These are phyloP conservation scores for Ascidia mentula DNA, from an alignment of 23 tunicate genomes.

Conservation along the genomic window DNA sequence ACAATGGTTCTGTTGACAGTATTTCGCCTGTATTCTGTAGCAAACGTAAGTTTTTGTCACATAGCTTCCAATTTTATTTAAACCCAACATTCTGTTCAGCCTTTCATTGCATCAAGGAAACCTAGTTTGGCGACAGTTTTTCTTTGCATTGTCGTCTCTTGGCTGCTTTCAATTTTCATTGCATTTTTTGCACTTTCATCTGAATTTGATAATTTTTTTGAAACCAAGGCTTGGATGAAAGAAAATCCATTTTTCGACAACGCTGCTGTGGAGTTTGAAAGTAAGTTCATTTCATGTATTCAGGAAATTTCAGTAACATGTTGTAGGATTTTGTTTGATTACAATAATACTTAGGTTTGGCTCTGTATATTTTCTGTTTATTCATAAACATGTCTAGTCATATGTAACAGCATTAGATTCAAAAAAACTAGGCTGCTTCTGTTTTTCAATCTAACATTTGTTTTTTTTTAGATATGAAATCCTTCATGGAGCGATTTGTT, in stretches of 20 bases:
- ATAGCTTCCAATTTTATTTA: too few species aligned
- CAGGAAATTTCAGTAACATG: too few species aligned
- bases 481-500: neutral
- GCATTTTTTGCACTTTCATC: constrained; percentile 35
- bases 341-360: too few species aligned
- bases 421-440: neutral
- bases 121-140: constrained; percentile 6
- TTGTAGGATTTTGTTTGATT: too few species aligned
- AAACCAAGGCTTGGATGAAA: constrained; percentile 8
- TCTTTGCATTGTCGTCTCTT: constrained; percentile 6
- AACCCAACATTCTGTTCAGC: too few species aligned
- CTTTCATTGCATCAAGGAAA: too few species aligned
- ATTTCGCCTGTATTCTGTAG: constrained; percentile 21
- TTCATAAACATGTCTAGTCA: too few species aligned
- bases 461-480: neutral
- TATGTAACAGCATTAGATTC: neutral
- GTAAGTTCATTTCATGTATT: too few species aligned
- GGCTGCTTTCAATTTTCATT: constrained; percentile 15
- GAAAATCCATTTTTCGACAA: constrained; percentile 29
- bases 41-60: constrained; percentile 24
- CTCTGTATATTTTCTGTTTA: too few species aligned
- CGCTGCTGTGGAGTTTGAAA: constrained; percentile 7
- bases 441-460: neutral
- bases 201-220: constrained; percentile 7
- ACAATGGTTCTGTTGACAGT: neutral